A percentile compares a stretch with the other conserved stretches of the same genome.
phyloP scores from a whole-genome alignment of 37 sponge, comb jelly and placozoan genomes.

The Chondrilla cf. caribensis region DNA sequence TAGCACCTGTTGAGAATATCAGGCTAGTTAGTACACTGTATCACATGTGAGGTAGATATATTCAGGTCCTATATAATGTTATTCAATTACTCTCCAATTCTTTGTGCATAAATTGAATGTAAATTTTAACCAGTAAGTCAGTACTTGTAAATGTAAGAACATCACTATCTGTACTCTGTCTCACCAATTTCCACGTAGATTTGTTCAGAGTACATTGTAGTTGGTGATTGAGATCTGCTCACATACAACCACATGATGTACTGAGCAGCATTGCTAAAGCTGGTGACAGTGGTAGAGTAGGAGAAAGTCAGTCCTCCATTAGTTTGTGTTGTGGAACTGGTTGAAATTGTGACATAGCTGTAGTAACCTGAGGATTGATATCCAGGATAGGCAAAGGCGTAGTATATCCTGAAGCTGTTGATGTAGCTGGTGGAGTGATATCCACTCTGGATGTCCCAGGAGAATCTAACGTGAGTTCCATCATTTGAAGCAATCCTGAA shows the following conservation, averaged over 20 bases:
- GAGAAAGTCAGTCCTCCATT: neutral
- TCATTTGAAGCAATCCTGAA: neutral
- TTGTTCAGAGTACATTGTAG: neutral
- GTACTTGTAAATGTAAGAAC: too few species aligned
- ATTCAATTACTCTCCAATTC: too few species aligned
- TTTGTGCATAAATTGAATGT: too few species aligned
- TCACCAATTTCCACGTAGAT: conserved; percentile 12
- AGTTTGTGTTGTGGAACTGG: neutral
- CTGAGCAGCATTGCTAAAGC: neutral
- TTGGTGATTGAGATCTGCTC: neutral
- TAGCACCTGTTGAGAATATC: neutral
- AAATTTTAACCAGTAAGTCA: too few species aligned
- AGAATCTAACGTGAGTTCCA: neutral
- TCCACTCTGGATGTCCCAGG: conserved; percentile 4
- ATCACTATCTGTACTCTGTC: too few species aligned
- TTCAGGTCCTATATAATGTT: too few species aligned
- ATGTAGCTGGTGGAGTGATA: conserved; percentile 7
- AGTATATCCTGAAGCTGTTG: neutral
- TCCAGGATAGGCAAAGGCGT: neutral
- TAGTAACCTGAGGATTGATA: neutral
- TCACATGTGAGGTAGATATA: too few species aligned
- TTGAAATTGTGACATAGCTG: neutral
- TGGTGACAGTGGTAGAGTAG: conserved; percentile 1
- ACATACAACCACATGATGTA: conserved; percentile 4
- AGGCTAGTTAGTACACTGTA: neutral